Percentiles rank a stretch among this genome's conserved stretches.
Conservation (phyloP, 2,113 vertebrate species). For the Poecile atricapillus region DNA sequence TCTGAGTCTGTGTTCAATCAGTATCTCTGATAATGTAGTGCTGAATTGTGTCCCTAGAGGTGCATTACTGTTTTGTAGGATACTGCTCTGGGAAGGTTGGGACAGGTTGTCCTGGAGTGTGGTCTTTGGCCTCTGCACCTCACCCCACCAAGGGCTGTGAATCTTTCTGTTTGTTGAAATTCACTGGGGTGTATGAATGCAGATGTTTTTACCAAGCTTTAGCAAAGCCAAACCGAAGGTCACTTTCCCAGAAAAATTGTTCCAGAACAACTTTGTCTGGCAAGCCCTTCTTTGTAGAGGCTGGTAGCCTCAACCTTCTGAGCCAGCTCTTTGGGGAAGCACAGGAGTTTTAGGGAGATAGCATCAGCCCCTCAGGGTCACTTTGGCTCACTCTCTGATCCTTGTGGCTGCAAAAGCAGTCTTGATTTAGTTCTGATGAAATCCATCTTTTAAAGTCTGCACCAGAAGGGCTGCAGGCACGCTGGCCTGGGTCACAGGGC, state of each 20-base stretch:
- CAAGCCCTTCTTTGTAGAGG: neutral
- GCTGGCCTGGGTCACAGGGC: neutral
- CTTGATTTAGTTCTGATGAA: neutral
- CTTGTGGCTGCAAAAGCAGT: neutral
- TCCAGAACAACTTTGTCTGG: neutral
- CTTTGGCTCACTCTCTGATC: neutral
- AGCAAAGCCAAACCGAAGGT: neutral
- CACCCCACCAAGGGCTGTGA: neutral
- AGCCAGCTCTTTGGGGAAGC: neutral
- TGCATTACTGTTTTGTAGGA: neutral
- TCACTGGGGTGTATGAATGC: neutral
- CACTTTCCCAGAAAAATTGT: neutral
- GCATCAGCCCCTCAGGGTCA: neutral
- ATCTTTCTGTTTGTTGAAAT: neutral
- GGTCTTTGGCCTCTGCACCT: neutral
- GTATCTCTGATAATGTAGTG: neutral
- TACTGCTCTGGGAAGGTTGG: accelerated
- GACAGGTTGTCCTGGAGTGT: neutral
- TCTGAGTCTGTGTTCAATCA: neutral
- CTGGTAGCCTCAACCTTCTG: neutral
- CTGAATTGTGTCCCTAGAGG: neutral
- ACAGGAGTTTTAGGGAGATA: neutral
- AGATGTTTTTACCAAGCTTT: neutral
- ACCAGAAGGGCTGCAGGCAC: neutral
- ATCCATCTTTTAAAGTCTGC: neutral